Conservation (phyloP, 2,888 invertebrate genomes). For the Agrochola lychnidis region DNA sequence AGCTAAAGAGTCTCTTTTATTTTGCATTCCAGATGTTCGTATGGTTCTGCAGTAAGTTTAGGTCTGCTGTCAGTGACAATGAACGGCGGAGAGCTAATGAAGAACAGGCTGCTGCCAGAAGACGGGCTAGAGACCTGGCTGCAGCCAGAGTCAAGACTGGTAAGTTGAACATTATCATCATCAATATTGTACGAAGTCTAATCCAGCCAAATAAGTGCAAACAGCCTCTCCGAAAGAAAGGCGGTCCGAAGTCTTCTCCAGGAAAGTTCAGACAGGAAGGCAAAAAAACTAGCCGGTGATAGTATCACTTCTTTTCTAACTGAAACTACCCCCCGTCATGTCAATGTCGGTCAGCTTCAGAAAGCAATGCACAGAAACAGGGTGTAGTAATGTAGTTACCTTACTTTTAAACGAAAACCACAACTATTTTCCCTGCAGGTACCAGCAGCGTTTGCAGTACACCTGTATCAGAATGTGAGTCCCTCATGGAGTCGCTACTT, state of each 20-base stretch:
- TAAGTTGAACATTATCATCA: conserved; percentile 45
- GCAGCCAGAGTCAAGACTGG: conserved; percentile 75
- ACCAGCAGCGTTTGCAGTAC: conserved; percentile 92
- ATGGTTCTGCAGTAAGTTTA: conserved; percentile 96
- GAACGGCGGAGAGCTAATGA: conserved; percentile 95
- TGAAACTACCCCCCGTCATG: not conserved
- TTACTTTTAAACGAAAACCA: not conserved
- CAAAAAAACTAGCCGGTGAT: not conserved
- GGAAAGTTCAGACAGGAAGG: not conserved
- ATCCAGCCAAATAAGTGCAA: not conserved
- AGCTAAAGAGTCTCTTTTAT: not conserved
- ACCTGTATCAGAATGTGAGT: conserved; percentile 94
- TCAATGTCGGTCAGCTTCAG: not conserved
- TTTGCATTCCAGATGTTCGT: conserved; percentile 90
- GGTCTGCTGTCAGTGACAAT: conserved; percentile 96
- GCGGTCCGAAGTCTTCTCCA: not conserved
- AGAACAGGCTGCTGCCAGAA: conserved; percentile 95
- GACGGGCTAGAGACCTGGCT: conserved; percentile 90
- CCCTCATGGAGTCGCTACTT: conserved; percentile 94
- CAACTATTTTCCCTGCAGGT: conserved; percentile 13
- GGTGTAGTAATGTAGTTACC: not conserved
- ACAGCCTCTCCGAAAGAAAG: not conserved
- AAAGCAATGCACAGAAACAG: not conserved
- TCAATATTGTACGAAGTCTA: not conserved
- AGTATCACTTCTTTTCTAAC: not conserved